Percentiles rank a stretch among this genome's conserved stretches.
These are phyloP conservation scores for Heliconius melpomene DNA, from an alignment of 1,140 invertebrate genomes.

Conservation along the genomic window DNA sequence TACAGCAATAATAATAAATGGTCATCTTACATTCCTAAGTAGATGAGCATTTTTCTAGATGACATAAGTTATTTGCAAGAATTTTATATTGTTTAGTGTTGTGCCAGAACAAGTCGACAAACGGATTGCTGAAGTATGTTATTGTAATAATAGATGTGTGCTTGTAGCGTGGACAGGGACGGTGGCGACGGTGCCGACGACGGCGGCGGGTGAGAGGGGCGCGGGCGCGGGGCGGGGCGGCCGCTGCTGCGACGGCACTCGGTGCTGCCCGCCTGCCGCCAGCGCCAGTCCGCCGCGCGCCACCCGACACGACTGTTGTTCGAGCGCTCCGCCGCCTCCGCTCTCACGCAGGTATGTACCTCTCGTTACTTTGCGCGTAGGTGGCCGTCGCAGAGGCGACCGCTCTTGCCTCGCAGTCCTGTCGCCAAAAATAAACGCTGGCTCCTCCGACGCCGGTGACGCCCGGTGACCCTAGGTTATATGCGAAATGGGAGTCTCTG, in stretches of 20 bases:
- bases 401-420: constrained; percentile 33
- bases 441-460: constrained; percentile 9
- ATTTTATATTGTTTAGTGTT: not conserved
- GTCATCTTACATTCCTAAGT: not conserved
- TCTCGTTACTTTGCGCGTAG: constrained; percentile 44
- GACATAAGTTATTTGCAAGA: not conserved
- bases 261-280: constrained; percentile 65
- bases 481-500: constrained; percentile 66
- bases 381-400: constrained; percentile 26
- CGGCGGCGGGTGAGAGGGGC: constrained; percentile 63
- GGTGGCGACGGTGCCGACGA: constrained; percentile 64
- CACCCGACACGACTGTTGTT: constrained; percentile 67
- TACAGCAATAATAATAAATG: not conserved
- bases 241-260: constrained; percentile 66
- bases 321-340: constrained; percentile 58
- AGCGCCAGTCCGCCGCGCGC: constrained; percentile 76
- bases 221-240: constrained; percentile 59
- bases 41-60: not conserved
- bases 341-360: constrained; percentile 69
- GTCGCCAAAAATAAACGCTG: constrained; percentile 56
- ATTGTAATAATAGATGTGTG: constrained; percentile 2
- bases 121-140: not conserved
- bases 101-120: not conserved
- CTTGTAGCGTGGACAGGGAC: not conserved
- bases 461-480: constrained; percentile 45